These are phyloP conservation scores for Drosophila maculinotata DNA, from an alignment of 2,888 invertebrate species.

Conservation along the genomic window DNA sequence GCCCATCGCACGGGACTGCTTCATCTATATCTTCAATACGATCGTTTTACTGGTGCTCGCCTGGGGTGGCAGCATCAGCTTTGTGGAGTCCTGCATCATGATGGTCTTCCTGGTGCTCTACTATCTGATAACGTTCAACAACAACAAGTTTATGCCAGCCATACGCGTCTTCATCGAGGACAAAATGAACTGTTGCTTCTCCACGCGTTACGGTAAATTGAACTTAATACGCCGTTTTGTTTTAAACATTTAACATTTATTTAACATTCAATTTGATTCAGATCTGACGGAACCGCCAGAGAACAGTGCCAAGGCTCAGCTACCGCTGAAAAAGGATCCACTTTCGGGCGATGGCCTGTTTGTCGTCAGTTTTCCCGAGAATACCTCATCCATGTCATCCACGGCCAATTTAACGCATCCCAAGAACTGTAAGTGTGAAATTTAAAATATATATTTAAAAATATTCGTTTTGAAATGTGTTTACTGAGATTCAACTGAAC, in stretches of 20 bases:
- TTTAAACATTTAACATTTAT: too few relatives aligned
- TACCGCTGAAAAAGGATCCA: conserved; percentile 83
- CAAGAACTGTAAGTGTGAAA: conserved; percentile 77
- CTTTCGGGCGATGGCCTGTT: conserved; percentile 83
- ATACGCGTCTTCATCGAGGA: conserved; percentile 84
- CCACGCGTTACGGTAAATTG: conserved; percentile 83
- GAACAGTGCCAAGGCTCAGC: conserved; percentile 83
- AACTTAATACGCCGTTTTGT: too few relatives aligned
- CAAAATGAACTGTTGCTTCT: conserved; percentile 83
- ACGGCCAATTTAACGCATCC: conserved; percentile 79
- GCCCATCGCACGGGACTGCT: conserved; percentile 92
- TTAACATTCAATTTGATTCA: conserved; percentile 64
- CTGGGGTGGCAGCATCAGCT: conserved; percentile 91
- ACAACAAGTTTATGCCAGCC: conserved; percentile 86
- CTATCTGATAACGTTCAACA: conserved; percentile 90
- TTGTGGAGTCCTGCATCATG: conserved; percentile 92
- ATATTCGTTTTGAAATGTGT: too few relatives aligned
- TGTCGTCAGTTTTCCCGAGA: conserved; percentile 82
- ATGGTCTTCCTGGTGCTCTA: conserved; percentile 91
- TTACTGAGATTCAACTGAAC: not conserved
- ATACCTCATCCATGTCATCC: conserved; percentile 82
- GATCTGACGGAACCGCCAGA: conserved; percentile 85
- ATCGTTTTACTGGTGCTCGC: conserved; percentile 89
- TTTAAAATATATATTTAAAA: not conserved
- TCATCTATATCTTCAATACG: conserved; percentile 91